Conservation (phyloP, 1,140 invertebrate species). For the Drosophila gunungcola region DNA sequence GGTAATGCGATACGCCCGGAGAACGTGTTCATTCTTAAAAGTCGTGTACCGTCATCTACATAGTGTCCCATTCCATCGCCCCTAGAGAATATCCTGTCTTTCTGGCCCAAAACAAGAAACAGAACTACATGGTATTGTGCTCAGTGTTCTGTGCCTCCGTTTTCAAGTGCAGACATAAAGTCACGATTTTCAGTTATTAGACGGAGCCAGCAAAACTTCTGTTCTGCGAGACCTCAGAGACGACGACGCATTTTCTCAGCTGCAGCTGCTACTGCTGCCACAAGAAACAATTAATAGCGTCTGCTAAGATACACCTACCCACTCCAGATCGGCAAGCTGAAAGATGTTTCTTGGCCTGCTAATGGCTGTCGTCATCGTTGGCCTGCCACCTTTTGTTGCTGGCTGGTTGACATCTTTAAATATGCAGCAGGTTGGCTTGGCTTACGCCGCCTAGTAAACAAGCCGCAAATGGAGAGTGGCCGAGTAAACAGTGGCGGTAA, state of each 20-base stretch:
- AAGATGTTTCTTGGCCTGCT: slow-evolving; percentile 61
- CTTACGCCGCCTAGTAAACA: slow-evolving; percentile 54
- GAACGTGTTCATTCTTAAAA: slow-evolving; percentile 77
- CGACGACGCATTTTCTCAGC: slow-evolving; percentile 56
- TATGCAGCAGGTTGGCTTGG: slow-evolving; percentile 68
- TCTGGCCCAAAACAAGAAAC: slow-evolving; percentile 6
- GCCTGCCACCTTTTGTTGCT: slow-evolving; percentile 70
- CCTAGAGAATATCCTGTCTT: background rate
- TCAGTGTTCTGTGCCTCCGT: slow-evolving; percentile 38
- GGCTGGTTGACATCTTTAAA: slow-evolving; percentile 71
- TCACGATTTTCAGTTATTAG: slow-evolving; percentile 83
- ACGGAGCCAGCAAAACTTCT: slow-evolving; percentile 62
- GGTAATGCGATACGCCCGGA: slow-evolving; percentile 65
- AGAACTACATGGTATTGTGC: slow-evolving; percentile 56
- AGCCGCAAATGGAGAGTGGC: slow-evolving; percentile 72
- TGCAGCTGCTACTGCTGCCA: slow-evolving; percentile 52
- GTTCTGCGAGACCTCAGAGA: slow-evolving; percentile 41
- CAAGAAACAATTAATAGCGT: slow-evolving; percentile 80
- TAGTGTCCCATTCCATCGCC: background rate
- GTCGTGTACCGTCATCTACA: slow-evolving; percentile 50
- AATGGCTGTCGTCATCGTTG: slow-evolving; percentile 60
- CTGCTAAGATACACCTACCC: slow-evolving; percentile 40
- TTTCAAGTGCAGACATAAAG: slow-evolving; percentile 79
- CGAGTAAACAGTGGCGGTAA: slow-evolving; percentile 42
- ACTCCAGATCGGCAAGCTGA: slow-evolving; percentile 46